Base-by-base conservation (phyloP, 2,888 invertebrate genomes). In the Orthonevra nobilis region DNA sequence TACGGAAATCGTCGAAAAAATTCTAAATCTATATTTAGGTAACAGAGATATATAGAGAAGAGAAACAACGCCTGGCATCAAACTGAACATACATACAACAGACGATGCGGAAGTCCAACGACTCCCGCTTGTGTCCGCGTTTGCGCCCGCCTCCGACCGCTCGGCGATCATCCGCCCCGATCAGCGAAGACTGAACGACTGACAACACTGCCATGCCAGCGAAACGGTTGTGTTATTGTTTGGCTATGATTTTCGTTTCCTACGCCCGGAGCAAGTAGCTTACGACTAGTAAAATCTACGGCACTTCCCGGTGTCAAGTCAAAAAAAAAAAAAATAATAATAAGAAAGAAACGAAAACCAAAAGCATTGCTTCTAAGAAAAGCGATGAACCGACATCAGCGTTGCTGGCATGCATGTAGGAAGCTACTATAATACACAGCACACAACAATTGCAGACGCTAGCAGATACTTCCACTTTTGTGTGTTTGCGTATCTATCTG, bases 81-180 rank as follows among this genome's bases (percentile, higher is more conserved):
- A 63, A 64, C 48, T 79, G 66, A 54, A 66, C 66, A 23, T 23
- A 61, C 66, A 66, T 66, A 66, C 46, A 69, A 69, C 46, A 72
- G 79, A 79, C 79, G 79, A 79, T 79, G 79, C 79, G 79, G 79
- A 79, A 79, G 79, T 79, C 79, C 73, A 79, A 79, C 79, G 79
- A 79, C 66, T 79, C 79, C 79, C 79, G 72, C 77, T 72, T 50
- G 70, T 70, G 70, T 70, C 69, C 69, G 69, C 69, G 34, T 61
- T 52, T 73, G 48, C 64, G 58, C 36, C 44, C 58, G 50, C 44
- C 64, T 52, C 70, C 58, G 36, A 44, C 44, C 40, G 38, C n/a
- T n/a, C n/a, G n/a, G n/a, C 61, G 5, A 28, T 58, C 36, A 15
- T 17, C 42, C 12, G 40, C 46, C 60, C 15, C 32, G n/a, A n/a